A percentile compares a stretch with the other conserved stretches of the same genome.
These are phyloP conservation scores for Podargus strigoides DNA, from an alignment of 2,797 vertebrate species.

Conservation along the genomic window DNA sequence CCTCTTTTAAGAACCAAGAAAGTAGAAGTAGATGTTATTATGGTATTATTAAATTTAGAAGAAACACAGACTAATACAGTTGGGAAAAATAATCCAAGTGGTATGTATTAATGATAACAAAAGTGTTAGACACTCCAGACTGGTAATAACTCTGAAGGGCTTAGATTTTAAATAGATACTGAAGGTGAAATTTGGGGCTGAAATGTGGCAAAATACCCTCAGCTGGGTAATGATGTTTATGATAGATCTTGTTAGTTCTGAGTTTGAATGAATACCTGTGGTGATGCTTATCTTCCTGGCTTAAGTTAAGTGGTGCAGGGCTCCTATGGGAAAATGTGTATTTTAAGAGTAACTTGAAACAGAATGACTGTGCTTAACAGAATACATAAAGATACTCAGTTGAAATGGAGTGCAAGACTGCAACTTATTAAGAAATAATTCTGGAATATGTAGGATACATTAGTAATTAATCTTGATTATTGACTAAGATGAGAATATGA, in stretches of 20 bases:
- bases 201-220: background rate
- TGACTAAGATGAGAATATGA: background rate
- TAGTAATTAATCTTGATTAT: background rate
- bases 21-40: background rate
- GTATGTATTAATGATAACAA: background rate
- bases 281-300: background rate
- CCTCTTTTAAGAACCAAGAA: background rate
- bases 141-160: background rate
- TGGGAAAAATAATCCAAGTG: background rate
- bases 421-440: background rate
- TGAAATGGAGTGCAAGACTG: background rate
- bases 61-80: background rate
- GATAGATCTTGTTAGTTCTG: background rate
- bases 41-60: background rate
- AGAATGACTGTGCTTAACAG: background rate
- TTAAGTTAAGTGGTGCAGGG: background rate
- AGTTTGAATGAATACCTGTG: background rate
- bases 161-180: background rate
- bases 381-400: background rate
- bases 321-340: background rate
- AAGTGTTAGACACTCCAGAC: background rate
- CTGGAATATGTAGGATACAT: background rate
- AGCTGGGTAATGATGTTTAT: background rate
- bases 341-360: background rate
- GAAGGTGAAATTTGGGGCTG: background rate